Conservation (phyloP, 1,140 invertebrate genomes). For the Cyclina sinensis region DNA sequence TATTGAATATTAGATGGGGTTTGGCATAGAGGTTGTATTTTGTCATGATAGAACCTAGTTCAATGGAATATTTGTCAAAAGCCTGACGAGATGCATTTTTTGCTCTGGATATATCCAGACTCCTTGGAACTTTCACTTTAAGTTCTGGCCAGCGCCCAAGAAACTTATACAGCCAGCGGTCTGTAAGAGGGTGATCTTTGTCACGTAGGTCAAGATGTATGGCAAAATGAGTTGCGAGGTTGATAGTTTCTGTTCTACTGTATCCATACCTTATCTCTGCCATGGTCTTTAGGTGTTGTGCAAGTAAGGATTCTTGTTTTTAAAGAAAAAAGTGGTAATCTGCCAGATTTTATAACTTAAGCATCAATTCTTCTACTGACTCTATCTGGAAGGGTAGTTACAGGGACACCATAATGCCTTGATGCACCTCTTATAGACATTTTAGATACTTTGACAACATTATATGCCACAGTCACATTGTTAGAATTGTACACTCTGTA, state of each 20-base stretch:
- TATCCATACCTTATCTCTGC: too few species aligned
- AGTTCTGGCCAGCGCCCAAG: slow-evolving; percentile 40
- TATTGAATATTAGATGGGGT: slow-evolving; percentile 81
- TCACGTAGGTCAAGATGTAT: slow-evolving; percentile 12
- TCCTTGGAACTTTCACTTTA: slow-evolving; percentile 38
- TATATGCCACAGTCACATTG: slow-evolving; percentile 19
- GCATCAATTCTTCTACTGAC: too few species aligned
- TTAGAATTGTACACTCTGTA: slow-evolving; percentile 4
- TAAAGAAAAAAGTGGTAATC: background rate
- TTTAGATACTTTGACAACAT: background rate
- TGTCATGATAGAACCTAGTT: too few species aligned
- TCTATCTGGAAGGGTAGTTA: too few species aligned
- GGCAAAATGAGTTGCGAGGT: slow-evolving; percentile 33
- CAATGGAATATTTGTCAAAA: slow-evolving; percentile 39
- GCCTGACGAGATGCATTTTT: slow-evolving; percentile 45
- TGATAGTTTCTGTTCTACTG: too few species aligned
- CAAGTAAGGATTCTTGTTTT: background rate
- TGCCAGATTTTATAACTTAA: slow-evolving; percentile 9
- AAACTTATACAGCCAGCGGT: slow-evolving; percentile 58
- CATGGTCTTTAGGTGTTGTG: too few species aligned
- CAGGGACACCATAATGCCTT: background rate
- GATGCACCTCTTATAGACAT: too few species aligned
- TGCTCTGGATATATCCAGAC: slow-evolving; percentile 39
- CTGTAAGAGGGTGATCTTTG: slow-evolving; percentile 55
- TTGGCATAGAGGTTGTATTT: slow-evolving; percentile 65